phyloP scores from a whole-genome alignment of 1,140 invertebrate species.

The Thalassaphorura encarpata region DNA sequence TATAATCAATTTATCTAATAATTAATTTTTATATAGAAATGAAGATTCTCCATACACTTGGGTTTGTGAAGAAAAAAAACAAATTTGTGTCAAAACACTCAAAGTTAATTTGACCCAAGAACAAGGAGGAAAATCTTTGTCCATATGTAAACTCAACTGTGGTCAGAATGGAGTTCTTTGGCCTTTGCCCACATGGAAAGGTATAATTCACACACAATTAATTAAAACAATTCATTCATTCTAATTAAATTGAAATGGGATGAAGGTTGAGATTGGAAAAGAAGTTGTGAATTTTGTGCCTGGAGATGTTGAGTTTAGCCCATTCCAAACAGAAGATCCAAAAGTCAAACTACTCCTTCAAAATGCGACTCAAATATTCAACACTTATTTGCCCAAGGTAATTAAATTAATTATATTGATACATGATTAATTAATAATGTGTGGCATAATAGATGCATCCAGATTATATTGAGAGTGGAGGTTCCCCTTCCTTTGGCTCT shows the following conservation, averaged over 20 bases:
- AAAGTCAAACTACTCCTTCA: conserved; percentile 1
- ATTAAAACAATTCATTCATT: no score
- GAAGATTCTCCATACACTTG: no score
- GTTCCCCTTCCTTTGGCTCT: neutral
- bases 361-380: conserved; percentile 15
- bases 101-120: no score
- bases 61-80: no score
- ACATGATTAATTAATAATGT: neutral
- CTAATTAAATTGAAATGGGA: no score
- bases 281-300: conserved; percentile 18
- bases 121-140: no score
- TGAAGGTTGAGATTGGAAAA: conserved; percentile 23
- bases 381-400: conserved; percentile 18
- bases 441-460: neutral
- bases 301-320: conserved; percentile 17
- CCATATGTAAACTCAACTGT: conserved; percentile 36
- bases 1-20: no score
- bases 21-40: no score
- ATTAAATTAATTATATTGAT: neutral
- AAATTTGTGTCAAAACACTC: no score
- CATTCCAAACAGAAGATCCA: conserved; percentile 9
- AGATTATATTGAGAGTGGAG: neutral
- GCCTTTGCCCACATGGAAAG: conserved; percentile 56
- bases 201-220: no score
- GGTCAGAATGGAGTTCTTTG: conserved; percentile 48